These are phyloP conservation scores for Brachyopa scutellaris DNA, from an alignment of 2,888 invertebrate genomes.

Conservation along the genomic window DNA sequence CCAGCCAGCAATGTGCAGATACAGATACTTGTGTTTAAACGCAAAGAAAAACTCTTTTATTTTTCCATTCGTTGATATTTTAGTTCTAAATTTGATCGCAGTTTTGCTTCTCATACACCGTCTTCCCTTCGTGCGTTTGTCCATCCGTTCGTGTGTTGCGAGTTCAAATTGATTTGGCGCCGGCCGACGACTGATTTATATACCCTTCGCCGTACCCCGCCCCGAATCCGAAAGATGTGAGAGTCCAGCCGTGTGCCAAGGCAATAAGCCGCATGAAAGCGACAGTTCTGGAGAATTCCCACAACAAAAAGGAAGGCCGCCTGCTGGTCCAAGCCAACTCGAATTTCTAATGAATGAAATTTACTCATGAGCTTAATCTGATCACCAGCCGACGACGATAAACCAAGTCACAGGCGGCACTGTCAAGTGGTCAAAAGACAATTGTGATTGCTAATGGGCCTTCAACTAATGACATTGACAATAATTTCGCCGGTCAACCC, in stretches of 20 bases:
- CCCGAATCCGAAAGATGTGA: conserved; percentile 39
- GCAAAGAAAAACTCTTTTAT: neutral
- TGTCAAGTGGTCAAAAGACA: conserved; percentile 21
- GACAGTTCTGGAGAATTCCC: conserved; percentile 58
- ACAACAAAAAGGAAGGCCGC: conserved; percentile 42
- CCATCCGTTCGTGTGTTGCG: conserved; percentile 8
- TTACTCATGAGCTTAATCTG: conserved; percentile 15
- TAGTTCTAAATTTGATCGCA: conserved; percentile 27
- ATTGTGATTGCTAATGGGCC: conserved; percentile 36
- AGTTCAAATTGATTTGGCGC: conserved; percentile 58
- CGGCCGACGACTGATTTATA: conserved; percentile 61
- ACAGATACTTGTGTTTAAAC: neutral
- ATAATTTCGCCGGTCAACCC: conserved; percentile 29
- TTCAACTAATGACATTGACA: conserved; percentile 30
- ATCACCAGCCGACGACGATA: conserved; percentile 26
- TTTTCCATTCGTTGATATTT: neutral
- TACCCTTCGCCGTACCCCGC: neutral
- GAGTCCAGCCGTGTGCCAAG: conserved; percentile 24
- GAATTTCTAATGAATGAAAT: conserved; percentile 60
- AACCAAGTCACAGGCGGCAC: conserved; percentile 14
- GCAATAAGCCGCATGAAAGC: conserved; percentile 36
- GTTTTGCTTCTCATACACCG: neutral
- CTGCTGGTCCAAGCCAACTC: conserved; percentile 32
- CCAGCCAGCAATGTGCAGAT: neutral
- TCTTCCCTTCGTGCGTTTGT: neutral